These are phyloP conservation scores for Siderastrea radians DNA, from an alignment of 92 coral and sea anemone species.

Conservation along the genomic window DNA sequence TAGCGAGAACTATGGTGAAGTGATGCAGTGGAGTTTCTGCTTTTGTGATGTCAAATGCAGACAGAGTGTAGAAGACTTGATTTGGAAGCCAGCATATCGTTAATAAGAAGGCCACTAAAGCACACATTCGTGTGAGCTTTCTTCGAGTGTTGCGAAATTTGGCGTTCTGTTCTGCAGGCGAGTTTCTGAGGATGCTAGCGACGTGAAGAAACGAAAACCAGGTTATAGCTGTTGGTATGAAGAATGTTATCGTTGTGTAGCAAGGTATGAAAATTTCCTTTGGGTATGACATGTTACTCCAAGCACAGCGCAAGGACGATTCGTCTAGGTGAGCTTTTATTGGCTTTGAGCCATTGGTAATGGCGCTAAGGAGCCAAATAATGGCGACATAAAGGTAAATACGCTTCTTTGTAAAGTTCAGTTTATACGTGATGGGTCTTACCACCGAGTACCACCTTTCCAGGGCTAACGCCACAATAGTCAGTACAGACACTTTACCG, in stretches of 20 bases:
- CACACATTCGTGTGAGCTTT: constrained; percentile 27
- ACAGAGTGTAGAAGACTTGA: constrained; percentile 82
- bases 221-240: constrained; percentile 25
- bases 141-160: constrained; percentile 18
- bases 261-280: constrained; percentile 30
- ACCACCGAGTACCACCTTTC: constrained; percentile 88
- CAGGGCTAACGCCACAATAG: constrained; percentile 76
- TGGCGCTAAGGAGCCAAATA: constrained; percentile 58
- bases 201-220: constrained; percentile 28
- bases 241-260: constrained; percentile 29
- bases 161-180: constrained; percentile 11
- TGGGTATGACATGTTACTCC: constrained; percentile 20
- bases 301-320: constrained; percentile 4
- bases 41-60: constrained; percentile 69
- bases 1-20: constrained; percentile 79
- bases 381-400: constrained; percentile 46
- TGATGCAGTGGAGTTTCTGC: constrained; percentile 76
- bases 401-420: constrained; percentile 42
- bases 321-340: constrained; percentile 14
- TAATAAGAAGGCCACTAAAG: constrained; percentile 10
- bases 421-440: constrained; percentile 66
- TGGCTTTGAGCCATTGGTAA: constrained; percentile 27
- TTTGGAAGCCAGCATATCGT: constrained; percentile 33
- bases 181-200: background rate
- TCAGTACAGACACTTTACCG: constrained; percentile 76